Evolutionary conservation across 2,888 invertebrate genomes (phyloP).

Genomic region (Crossocerus cetratus): DNA sequence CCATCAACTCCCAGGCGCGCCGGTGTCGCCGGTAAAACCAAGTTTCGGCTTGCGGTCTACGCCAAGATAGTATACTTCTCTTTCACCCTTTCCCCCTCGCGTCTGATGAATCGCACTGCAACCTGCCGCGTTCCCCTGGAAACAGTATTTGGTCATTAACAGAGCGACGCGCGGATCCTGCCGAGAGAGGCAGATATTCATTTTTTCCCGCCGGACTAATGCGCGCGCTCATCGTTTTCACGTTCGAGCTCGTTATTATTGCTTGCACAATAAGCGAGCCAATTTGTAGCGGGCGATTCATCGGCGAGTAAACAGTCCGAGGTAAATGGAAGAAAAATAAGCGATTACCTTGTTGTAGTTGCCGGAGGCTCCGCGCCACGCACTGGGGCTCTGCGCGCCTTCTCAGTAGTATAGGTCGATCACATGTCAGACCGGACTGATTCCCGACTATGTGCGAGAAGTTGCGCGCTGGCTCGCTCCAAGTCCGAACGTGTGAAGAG

Average conservation of each 20-base stretch:
- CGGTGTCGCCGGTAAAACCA: background rate
- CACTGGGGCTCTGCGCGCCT: background rate
- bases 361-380: background rate
- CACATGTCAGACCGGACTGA: background rate
- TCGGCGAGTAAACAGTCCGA: background rate
- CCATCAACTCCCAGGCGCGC: background rate
- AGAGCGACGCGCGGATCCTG: background rate
- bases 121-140: background rate
- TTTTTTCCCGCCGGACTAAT: background rate
- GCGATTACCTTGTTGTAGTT: background rate
- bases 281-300: background rate
- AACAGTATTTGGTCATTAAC: constrained; percentile 8
- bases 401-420: background rate
- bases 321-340: constrained; percentile 2
- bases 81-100: background rate
- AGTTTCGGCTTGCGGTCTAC: background rate
- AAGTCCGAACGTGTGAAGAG: too few species aligned
- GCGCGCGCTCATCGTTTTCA: constrained; percentile 1
- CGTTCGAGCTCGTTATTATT: too few species aligned
- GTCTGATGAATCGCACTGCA: background rate
- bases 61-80: background rate
- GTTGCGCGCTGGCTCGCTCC: too few species aligned
- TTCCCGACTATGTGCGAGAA: background rate
- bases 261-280: background rate
- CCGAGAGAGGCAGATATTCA: background rate